Evolutionary conservation across 2,797 vertebrate species (phyloP), one percentile per base, ranked within the genome.

Genomic region (Urophycis tenuis): DNA sequence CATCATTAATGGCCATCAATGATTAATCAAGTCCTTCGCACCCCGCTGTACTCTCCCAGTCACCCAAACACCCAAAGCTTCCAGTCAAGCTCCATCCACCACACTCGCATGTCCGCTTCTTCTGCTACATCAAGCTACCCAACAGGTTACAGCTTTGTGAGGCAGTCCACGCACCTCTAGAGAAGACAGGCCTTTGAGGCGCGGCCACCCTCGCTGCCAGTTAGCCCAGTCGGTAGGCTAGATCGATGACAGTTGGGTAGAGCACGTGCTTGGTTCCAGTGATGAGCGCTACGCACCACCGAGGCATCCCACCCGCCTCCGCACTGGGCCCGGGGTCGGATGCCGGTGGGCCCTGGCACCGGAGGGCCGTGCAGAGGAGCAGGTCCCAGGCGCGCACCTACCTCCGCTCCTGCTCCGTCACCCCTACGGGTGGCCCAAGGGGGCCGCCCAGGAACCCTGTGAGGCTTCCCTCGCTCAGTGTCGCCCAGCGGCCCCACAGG

Each of bases 1-100:
- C 86, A 93, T 92, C 81, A 88, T 94, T 93, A 60, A 94, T 93
- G 88, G 1, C 0, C 82, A 84, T 94, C 74, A 80, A 93, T 91
- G 81, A 92, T 93, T 92, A 71, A 93, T 90, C 85, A 33, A 14
- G 77, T 85, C 79, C 82, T 41, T 83, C 83, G 80, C 78, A 85
- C 78, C 77, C 60, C 25, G 8, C 14, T 41, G 17, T 41, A 41
- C 53, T 60, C 60, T 67, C 25, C 60, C 41, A 49, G 41, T 49
- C 41, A 49, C 41, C 70, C 78, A 77, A 80, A 81, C 84, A 81
- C 83, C 83, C 9, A 29, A 32, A 71, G 75, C 74, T 39, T 25
- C 75, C 10, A 64, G 64, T 60, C 31, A 74, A 29, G 29, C 72
- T 73, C 32, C 35, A 33, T 77, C 39, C 25, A 15, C 74, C 71